Base-by-base conservation (phyloP, 2,797 vertebrate genomes). In the Phyllotis vaccarum region DNA sequence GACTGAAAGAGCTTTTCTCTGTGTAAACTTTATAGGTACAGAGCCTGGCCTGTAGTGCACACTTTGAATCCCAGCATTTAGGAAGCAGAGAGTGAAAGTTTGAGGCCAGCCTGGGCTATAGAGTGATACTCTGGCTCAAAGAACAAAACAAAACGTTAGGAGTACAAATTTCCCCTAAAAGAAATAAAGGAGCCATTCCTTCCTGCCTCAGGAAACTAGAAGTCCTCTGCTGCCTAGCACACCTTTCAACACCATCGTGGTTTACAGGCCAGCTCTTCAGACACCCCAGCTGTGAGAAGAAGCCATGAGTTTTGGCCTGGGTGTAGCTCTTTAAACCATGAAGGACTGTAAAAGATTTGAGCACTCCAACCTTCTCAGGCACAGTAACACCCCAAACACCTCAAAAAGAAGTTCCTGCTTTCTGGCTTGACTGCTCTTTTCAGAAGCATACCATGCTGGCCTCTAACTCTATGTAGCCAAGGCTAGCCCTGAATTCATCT, bases 281-380 rank as follows among this genome's bases (percentile, higher is more conserved):
- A 24, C 11, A 2, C 34, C 56, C 60, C 40, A 24, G 34, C 34
- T 46, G 60, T 75, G 74, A n/a, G 68, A 78, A 37, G 62, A 82
- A 86, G 49, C 43, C 31, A 4, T 31, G 92, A 86, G 29, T 54
- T 34, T 72, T 29, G 58, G 40, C 29, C n/a, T 43, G 4, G n/a
- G 21, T 89, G 31, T 49, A 62, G 76, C 2, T 52, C 56, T 92
- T 81, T 70, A 37, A 87, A n/a, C 40, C 37, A 40, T 31, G 1
- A 85, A 70, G 78, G 79, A 93, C 64, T 60, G 49, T 34, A 46
- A 60, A 56, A 92, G 92, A 94, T 86, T 95, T 43, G 70, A 80
- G 94, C 29, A 14, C 46, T 19, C 54, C 60, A 13, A 17, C 49
- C 85, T 90, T 58, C 81, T n/a, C 56, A 34, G 76, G 66, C 49